Conservation (phyloP, 2,113 vertebrate genomes). For the Dipodomys ordii region DNA sequence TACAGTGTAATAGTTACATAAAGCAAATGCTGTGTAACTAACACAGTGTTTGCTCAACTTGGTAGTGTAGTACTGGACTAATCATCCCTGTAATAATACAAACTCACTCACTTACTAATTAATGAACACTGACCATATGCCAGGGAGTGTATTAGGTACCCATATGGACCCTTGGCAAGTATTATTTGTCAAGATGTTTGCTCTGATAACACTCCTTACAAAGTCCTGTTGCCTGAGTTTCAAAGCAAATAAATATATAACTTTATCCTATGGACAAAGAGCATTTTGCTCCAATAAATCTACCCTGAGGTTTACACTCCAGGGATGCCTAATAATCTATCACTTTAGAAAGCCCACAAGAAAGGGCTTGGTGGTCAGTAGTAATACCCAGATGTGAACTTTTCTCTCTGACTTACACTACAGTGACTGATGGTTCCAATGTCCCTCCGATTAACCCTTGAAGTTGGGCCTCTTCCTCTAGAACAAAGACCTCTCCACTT, state of each 20-base stretch:
- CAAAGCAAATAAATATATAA: conserved; percentile 78
- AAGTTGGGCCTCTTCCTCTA: conserved; percentile 63
- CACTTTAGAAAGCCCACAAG: conserved; percentile 68
- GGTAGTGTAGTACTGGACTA: neutral
- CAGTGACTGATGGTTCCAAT: conserved; percentile 64
- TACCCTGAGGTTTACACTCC: conserved; percentile 53
- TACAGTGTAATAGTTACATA: neutral
- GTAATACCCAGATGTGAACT: conserved; percentile 75
- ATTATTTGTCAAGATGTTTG: neutral
- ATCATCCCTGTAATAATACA: neutral
- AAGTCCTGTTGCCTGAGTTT: conserved; percentile 58
- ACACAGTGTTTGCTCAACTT: neutral
- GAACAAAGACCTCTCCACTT: conserved; percentile 78
- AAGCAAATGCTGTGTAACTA: neutral
- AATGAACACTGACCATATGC: neutral
- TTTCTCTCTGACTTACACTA: conserved; percentile 76
- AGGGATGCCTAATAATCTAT: conserved; percentile 68
- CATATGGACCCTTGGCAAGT: neutral
- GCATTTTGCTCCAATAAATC: conserved; percentile 82
- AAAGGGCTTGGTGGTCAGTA: conserved; percentile 72
- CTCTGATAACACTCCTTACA: neutral
- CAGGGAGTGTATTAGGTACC: neutral
- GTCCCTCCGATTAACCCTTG: conserved; percentile 73
- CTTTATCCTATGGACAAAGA: conserved; percentile 80
- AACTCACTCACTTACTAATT: neutral